phyloP scores from a whole-genome alignment of 2,888 invertebrate genomes.

The Lumbricus terrestris region DNA sequence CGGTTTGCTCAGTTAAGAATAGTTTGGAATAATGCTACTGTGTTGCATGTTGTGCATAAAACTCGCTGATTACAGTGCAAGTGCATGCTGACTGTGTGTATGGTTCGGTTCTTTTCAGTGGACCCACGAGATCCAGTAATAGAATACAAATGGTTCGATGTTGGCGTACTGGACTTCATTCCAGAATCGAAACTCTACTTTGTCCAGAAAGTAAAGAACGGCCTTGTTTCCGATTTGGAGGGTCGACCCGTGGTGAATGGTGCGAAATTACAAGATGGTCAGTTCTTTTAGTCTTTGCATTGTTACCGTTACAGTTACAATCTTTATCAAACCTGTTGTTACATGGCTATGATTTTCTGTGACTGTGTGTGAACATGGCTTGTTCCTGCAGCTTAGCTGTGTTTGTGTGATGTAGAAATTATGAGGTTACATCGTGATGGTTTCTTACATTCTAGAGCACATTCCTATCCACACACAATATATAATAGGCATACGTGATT shows the following conservation, averaged over 20 bases:
- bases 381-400: too few species aligned
- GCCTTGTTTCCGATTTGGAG: constrained; percentile 39
- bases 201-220: constrained; percentile 51
- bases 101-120: constrained; percentile 41
- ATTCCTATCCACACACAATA: too few species aligned
- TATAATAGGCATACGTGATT: too few species aligned
- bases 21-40: neutral
- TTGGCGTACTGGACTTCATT: constrained; percentile 67
- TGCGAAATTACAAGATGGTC: constrained; percentile 40
- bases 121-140: constrained; percentile 52
- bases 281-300: neutral
- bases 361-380: too few species aligned
- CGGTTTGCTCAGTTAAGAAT: too few species aligned
- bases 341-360: neutral
- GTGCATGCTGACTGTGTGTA: neutral
- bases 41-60: neutral
- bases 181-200: constrained; percentile 48
- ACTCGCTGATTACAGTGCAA: neutral
- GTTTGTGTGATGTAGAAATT: too few species aligned
- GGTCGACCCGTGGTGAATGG: constrained; percentile 53
- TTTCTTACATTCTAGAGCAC: too few species aligned
- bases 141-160: constrained; percentile 68
- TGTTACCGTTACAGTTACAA: neutral
- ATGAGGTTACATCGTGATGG: too few species aligned
- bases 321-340: neutral